phyloP scores from a whole-genome alignment of 2,797 vertebrate genomes.

The Lacerta bilineata region DNA sequence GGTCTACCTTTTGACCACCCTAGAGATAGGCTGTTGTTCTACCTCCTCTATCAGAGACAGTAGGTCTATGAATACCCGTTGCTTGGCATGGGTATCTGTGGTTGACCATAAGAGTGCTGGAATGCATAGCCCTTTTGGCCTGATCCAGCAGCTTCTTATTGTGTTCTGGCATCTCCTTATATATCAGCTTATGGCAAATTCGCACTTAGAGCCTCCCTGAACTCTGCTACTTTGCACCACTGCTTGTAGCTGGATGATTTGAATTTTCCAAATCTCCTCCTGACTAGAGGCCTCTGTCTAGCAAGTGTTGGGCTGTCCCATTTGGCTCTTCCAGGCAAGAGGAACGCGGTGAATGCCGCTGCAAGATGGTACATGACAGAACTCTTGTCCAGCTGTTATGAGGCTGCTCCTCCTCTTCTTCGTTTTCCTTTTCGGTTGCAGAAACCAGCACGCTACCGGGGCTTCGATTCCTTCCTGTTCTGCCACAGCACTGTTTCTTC shows the following conservation, averaged over 20 bases:
- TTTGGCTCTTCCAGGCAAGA: background rate
- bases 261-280: background rate
- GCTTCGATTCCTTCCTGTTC: background rate
- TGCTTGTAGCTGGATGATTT: background rate
- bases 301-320: background rate
- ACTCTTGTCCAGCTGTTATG: background rate
- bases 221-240: background rate
- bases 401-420: background rate
- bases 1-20: background rate
- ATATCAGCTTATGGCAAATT: background rate
- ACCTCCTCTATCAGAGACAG: no score
- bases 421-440: background rate
- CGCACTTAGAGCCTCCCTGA: background rate
- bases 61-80: no score
- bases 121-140: no score
- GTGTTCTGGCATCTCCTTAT: background rate
- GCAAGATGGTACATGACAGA: conserved; percentile 21
- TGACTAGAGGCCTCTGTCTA: background rate
- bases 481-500: background rate
- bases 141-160: no score
- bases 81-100: no score
- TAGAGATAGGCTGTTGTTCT: background rate
- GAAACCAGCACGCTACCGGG: background rate
- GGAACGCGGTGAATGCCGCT: conserved; percentile 30
- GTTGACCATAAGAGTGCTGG: no score